Evolutionary conservation across 2,888 invertebrate species (phyloP), one percentile per base, ranked within the genome.

Genomic region (Melangyna quadrimaculata): DNA sequence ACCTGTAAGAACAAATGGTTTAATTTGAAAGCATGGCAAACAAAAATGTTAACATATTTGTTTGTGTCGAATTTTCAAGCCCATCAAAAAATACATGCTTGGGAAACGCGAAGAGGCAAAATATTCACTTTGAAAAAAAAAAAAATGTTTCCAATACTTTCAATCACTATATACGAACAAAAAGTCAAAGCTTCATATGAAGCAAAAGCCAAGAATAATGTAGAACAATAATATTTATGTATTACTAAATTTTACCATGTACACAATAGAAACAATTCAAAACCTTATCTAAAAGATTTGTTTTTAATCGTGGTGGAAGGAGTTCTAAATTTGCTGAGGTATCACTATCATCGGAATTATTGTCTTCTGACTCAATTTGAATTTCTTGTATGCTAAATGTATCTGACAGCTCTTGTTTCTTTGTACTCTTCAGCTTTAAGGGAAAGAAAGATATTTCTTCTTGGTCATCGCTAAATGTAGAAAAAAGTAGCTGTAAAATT

Each of bases 331-430:
- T 92, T 84, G 91, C 91, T 17, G 92, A 92, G 27, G 88, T 89
- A 55, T 90, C 91, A 81, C 91, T 91, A 78, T 91, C 92, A 78
- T 92, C 92, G 22, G 92, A 91, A 83, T 92, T 84, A 90, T 67
- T 35, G 78, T 90, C 86, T 55, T 92, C 92, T 14, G 92, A 92
- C 79, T 92, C 92, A 43, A 92, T 92, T 37, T 92, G 91, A 92
- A 92, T 92, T 81, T 92, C 92, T 79, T 92, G 92, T 89, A 92
- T 92, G 87, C 92, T 92, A 86, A 92, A 92, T 4, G 92, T 92
- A 84, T 92, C 92, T 24, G 91, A 90, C 12, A 91, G 88, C 71
- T 91, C 91, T 77, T 89, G 90, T 27, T 88, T 87, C 55, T 84
- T 88, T 35, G 88, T 87, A 69, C 88, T 88, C 88, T 90, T 91